Conservation (phyloP, 2,113 vertebrate genomes). For the Limnothrissa miodon region DNA sequence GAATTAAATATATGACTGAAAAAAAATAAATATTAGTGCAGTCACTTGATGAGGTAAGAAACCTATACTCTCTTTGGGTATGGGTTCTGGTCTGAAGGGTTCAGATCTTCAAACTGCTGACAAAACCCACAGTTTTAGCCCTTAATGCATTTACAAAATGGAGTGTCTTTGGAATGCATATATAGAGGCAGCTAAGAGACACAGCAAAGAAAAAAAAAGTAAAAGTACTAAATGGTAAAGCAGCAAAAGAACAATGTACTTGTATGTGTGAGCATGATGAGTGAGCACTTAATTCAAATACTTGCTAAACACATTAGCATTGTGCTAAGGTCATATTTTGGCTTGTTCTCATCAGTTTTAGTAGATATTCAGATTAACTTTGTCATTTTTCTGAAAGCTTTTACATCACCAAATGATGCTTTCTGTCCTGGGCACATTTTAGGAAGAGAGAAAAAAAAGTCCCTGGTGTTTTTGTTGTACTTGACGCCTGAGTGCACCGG, state of each 20-base stretch:
- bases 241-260: neutral
- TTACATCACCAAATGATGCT: neutral
- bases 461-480: neutral
- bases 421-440: neutral
- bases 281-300: neutral
- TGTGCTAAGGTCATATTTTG: neutral
- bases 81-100: neutral
- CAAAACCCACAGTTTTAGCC: neutral
- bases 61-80: neutral
- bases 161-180: neutral
- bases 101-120: neutral
- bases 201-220: neutral
- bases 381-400: neutral
- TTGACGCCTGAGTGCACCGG: neutral
- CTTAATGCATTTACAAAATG: neutral
- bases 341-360: neutral
- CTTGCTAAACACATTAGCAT: neutral
- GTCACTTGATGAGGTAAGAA: constrained; percentile 5
- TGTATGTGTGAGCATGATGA: neutral
- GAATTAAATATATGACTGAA: neutral
- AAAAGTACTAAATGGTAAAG: neutral
- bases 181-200: neutral
- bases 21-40: constrained; percentile 5
- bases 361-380: neutral
- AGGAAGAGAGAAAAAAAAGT: neutral